These are phyloP conservation scores for Lithophane leautieri DNA, from an alignment of 2,888 invertebrate genomes.

Conservation along the genomic window DNA sequence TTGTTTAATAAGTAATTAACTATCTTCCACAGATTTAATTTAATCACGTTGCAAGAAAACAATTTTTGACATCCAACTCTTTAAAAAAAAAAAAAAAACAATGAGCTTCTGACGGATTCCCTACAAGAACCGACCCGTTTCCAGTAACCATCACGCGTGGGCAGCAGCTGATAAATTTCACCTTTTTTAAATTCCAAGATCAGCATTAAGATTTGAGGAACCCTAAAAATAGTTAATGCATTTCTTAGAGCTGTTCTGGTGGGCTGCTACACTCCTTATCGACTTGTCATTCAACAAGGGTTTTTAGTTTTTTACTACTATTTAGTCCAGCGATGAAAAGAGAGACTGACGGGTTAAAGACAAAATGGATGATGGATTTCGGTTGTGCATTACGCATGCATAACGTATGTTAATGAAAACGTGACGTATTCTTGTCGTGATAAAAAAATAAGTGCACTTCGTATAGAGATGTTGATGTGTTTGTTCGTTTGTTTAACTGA, in stretches of 20 bases:
- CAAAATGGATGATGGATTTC: constrained; percentile 61
- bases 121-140: constrained; percentile 24
- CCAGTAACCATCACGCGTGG: constrained; percentile 49
- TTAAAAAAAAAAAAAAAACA: constrained; percentile 13
- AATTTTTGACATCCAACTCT: neutral
- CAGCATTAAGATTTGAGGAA: constrained; percentile 64
- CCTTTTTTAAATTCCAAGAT: constrained; percentile 66
- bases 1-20: no score
- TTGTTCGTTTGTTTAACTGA: constrained; percentile 36
- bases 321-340: constrained; percentile 66
- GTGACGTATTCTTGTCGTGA: constrained; percentile 39
- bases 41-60: neutral
- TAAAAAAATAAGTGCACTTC: constrained; percentile 48
- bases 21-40: no score
- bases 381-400: constrained; percentile 56
- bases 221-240: constrained; percentile 83
- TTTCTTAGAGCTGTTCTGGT: constrained; percentile 83
- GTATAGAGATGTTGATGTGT: constrained; percentile 45
- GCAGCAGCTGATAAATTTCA: constrained; percentile 55
- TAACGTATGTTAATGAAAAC: constrained; percentile 41
- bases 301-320: constrained; percentile 75
- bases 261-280: constrained; percentile 80
- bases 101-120: constrained; percentile 32
- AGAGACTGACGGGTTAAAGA: constrained; percentile 61
- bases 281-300: constrained; percentile 81